Percentiles rank a stretch among this genome's conserved stretches.
Evolutionary conservation across 2,797 vertebrate species (phyloP).

Genomic region (Pangasius mekongensis): DNA sequence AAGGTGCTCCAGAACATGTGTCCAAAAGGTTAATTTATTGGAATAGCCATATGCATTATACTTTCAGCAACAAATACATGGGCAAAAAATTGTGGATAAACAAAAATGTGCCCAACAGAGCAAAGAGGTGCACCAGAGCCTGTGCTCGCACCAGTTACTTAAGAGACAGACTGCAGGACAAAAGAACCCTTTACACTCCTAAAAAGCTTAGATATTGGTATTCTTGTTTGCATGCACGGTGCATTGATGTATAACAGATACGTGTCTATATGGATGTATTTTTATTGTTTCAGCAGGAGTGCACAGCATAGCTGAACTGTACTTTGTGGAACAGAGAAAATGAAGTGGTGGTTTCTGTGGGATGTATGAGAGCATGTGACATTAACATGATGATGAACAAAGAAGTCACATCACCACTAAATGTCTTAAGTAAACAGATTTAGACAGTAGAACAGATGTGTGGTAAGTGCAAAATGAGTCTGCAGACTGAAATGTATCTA

Average conservation of each 20-base stretch:
- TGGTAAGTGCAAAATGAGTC: neutral
- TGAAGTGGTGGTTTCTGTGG: conserved; percentile 9
- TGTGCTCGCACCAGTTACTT: neutral
- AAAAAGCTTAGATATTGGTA: neutral
- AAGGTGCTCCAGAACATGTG: neutral
- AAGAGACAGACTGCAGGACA: neutral
- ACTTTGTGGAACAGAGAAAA: neutral
- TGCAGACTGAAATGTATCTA: neutral
- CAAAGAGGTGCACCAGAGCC: neutral
- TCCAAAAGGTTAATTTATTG: neutral
- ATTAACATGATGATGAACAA: neutral
- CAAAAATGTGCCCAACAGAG: neutral
- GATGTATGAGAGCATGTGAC: neutral
- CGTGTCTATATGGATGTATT: neutral
- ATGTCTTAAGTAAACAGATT: neutral
- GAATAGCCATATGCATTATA: neutral
- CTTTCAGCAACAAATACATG: neutral
- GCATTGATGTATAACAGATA: neutral
- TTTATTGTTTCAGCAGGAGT: neutral
- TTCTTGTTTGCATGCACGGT: neutral
- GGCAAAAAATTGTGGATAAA: neutral
- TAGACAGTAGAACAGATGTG: neutral
- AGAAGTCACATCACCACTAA: neutral
- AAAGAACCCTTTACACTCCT: neutral
- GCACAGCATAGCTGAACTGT: neutral